Evolutionary conservation across 2,113 vertebrate genomes (phyloP).

Genomic region (Platichthys flesus): DNA sequence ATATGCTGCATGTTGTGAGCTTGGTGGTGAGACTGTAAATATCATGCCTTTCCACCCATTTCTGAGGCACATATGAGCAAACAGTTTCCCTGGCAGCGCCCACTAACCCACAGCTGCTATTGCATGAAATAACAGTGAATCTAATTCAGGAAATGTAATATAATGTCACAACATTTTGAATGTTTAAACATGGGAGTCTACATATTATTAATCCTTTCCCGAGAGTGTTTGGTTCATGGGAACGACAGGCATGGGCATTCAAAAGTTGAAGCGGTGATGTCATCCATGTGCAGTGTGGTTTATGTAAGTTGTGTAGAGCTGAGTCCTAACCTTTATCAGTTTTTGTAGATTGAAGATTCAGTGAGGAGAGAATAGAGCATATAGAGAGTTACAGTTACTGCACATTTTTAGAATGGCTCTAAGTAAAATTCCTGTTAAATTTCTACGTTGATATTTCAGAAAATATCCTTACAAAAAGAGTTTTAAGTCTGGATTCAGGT

Average conservation of each 20-base stretch:
- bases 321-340: too few relatives aligned
- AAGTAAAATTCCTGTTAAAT: too few relatives aligned
- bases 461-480: too few relatives aligned
- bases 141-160: not conserved
- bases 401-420: too few relatives aligned
- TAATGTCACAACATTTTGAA: too few relatives aligned
- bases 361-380: conserved; percentile 37
- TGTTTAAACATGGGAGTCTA: not conserved
- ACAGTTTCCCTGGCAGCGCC: conserved; percentile 1
- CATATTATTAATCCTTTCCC: not conserved
- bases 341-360: not conserved
- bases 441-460: too few relatives aligned
- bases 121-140: not conserved
- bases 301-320: too few relatives aligned
- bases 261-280: too few relatives aligned
- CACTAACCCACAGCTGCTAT: not conserved
- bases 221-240: too few relatives aligned
- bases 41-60: not conserved
- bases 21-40: conserved; percentile 46
- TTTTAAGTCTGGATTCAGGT: too few relatives aligned
- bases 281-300: too few relatives aligned
- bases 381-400: not conserved
- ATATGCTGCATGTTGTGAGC: conserved; percentile 41
- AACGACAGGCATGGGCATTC: too few relatives aligned
- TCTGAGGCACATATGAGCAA: not conserved